Evolutionary conservation across 2,797 vertebrate species (phyloP), one percentile per base, ranked within the genome.

Genomic region (Sebastes steindachneri): DNA sequence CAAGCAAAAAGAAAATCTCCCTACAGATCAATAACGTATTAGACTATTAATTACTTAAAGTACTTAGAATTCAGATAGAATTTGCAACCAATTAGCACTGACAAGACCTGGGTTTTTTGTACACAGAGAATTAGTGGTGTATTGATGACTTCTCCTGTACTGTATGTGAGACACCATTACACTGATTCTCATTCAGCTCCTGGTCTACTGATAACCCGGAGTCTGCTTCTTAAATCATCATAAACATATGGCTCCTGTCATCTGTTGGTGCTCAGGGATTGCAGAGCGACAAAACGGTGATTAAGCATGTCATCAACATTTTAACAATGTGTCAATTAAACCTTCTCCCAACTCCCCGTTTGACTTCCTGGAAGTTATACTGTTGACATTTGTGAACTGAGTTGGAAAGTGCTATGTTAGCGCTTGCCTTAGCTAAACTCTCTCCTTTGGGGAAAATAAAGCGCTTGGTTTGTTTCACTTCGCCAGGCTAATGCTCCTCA

Each of bases 221-320:
- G 53, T 79, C 81, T 55, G 63, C 72, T 63, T 60, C 37, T 60
- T 73, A 82, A 88, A 53, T 83, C 84, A 83, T 86, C 84, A 85
- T 37, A 80, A 87, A 86, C 93, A 93, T 91, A 89, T 92, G 90
- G 90, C 83, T 85, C 62, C 72, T 68, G 85, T 93, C 89, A 86
- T 83, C 85, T 75, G 83, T 80, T 80, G 73, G 74, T 35, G 77
- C 81, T 80, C 65, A 5, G 84, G 78, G 73, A 75, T 6, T 17
- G 35, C 86, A 71, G 31, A 51, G 85, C 7, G 69, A 90, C 75
- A 75, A 79, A 90, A 80, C 70, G 66, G 86, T 92, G 87, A 93
- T 93, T 92, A 89, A 94, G 92, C 82, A 85, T 67, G 70, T 71
- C 84, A 77, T 80, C 84, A 83, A 68, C 79, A 85, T 83, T 91